phyloP scores from a whole-genome alignment of 23 tunicate species.

The Trididemnum nubilum region DNA sequence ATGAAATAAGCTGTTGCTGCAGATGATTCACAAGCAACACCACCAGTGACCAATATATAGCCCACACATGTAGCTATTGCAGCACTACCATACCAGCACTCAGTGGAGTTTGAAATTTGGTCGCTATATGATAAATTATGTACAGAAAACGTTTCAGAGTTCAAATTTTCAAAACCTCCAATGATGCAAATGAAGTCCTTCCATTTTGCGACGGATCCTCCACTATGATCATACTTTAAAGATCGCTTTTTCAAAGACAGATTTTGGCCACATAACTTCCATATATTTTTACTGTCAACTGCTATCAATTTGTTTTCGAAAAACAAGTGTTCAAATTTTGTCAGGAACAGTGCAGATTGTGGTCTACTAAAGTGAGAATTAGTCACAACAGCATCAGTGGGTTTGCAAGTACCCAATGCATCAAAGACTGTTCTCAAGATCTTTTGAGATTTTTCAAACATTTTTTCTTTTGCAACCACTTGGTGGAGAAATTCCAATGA shows the following conservation, averaged over 20 bases:
- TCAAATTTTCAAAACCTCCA: background rate
- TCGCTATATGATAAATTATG: background rate
- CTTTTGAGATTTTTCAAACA: background rate
- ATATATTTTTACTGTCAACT: no score
- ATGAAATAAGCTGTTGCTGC: background rate
- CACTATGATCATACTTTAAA: background rate
- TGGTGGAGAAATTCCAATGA: background rate
- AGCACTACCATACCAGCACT: no score
- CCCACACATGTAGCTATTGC: background rate
- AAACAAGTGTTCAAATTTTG: no score
- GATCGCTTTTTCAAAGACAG: background rate
- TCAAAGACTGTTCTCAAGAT: background rate
- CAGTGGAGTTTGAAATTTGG: background rate
- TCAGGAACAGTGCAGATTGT: background rate
- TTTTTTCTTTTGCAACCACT: background rate
- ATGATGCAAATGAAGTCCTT: background rate
- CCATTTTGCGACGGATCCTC: background rate
- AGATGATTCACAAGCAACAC: background rate
- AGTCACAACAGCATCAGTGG: no score
- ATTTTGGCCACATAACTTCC: no score
- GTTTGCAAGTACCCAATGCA: background rate
- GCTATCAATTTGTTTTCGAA: no score
- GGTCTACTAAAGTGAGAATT: no score
- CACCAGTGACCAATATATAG: background rate
- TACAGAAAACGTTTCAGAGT: background rate